Conservation (phyloP, 2,888 invertebrate species). For the Scrobipalpa atriplicella region DNA sequence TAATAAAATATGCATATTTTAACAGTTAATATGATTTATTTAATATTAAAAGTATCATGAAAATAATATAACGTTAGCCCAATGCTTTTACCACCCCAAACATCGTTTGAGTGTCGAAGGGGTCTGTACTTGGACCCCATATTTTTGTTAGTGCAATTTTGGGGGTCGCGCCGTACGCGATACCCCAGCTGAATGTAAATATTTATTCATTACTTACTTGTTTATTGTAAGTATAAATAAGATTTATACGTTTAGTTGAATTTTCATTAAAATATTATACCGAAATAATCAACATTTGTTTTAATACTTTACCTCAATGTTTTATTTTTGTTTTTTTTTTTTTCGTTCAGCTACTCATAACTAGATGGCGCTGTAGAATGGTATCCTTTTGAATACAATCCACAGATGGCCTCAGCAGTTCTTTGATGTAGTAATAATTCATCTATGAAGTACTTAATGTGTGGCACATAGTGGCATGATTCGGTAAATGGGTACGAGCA, state of each 20-base stretch:
- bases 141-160: conserved; percentile 80
- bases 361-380: conserved; percentile 16
- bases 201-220: conserved; percentile 70
- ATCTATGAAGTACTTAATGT: too few relatives aligned
- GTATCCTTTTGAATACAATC: background rate
- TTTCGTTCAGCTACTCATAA: conserved; percentile 12
- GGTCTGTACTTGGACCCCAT: conserved; percentile 52
- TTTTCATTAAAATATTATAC: conserved; percentile 79
- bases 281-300: conserved; percentile 31
- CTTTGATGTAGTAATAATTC: too few relatives aligned
- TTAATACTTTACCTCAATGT: conserved; percentile 7
- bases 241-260: conserved; percentile 83
- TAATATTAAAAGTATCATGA: background rate
- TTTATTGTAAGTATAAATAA: conserved; percentile 82
- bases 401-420: conserved; percentile 21
- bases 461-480: too few relatives aligned
- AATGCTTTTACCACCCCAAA: conserved; percentile 36
- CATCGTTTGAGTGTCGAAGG: conserved; percentile 49
- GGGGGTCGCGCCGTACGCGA: conserved; percentile 50
- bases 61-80: background rate
- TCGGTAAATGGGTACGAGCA: background rate
- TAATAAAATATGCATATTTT: too few relatives aligned
- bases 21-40: background rate
- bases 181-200: conserved; percentile 69
- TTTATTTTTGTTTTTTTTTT: background rate